Base-by-base conservation (phyloP, 1,140 invertebrate genomes). In the Drosophila bocqueti region DNA sequence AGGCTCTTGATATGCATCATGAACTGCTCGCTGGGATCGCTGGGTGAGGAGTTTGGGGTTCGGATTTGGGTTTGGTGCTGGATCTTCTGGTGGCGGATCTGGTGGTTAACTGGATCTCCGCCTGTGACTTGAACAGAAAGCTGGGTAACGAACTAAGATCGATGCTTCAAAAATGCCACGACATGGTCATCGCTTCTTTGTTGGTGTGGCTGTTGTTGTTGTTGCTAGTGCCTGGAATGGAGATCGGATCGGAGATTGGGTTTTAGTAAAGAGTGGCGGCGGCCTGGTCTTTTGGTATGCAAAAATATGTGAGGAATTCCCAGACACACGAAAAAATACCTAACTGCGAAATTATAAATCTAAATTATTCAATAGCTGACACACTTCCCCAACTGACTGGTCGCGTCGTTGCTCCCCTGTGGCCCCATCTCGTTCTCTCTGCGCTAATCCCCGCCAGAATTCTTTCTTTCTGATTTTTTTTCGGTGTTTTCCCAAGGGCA, bases 1-100 rank as follows among this genome's bases (percentile, higher is more conserved):
- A 92, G 76, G 60, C 74, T 92, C 75, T 92, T 92, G 74, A 92
- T 92, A 84, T 92, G 91, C 91, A 92, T 92, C 83, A 81, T 84
- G 54, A 55, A 77, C 79, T 73, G 71, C 83, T 69, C 40, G 46
- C 34, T 77, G 57, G 69, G 62, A 58, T 60, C 5, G 21, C 21
- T 21, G 43, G 49, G 36, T 15, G 11, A 36, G 24, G 68, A 42
- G 26, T 18, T 34, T 21, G 21, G 21, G 21, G 21, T 21, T 29
- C 3, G 55, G 49, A 7, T 38, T 29, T n/a, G 50, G 49, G 42
- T 26, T 45, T 47, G 47, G 72, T 24, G 43, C 26, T 34, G 34
- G 46, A 18, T 6, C 31, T 38, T 13, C 34, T 59, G 57, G 55
- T n/a, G 73, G 38, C 38, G 60, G 45, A 24, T 24, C 24, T 24